These are phyloP conservation scores for Melinopterus prodromus DNA, from an alignment of 2,888 invertebrate species.

Conservation along the genomic window DNA sequence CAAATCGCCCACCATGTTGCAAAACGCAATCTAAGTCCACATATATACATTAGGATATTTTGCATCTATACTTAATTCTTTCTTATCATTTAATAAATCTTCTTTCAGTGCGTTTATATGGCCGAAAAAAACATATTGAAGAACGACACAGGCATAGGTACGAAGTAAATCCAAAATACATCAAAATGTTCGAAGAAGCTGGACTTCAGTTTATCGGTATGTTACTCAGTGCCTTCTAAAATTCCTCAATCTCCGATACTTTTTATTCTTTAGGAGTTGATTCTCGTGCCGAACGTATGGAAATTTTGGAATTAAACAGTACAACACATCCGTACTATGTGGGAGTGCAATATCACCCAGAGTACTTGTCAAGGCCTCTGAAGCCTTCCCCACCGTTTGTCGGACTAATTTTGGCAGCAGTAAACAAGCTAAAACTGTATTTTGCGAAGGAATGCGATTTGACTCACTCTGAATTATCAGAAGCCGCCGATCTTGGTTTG, in stretches of 20 bases:
- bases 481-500: constrained; percentile 72
- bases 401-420: constrained; percentile 91
- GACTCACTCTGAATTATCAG: constrained; percentile 74
- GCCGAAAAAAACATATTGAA: constrained; percentile 79
- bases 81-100: constrained; percentile 24
- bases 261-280: constrained; percentile 68
- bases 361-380: constrained; percentile 91
- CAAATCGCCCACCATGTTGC: too few species aligned
- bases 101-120: constrained; percentile 77
- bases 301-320: constrained; percentile 84
- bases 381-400: constrained; percentile 95
- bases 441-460: constrained; percentile 77
- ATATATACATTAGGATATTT: too few species aligned
- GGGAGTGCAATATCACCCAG: constrained; percentile 97
- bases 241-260: neutral
- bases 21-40: too few species aligned
- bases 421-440: constrained; percentile 79
- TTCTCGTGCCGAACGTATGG: constrained; percentile 88
- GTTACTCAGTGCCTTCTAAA: constrained; percentile 40
- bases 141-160: constrained; percentile 98
- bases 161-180: constrained; percentile 94
- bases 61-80: too few species aligned
- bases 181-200: constrained; percentile 76
- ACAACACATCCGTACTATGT: constrained; percentile 89
- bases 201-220: constrained; percentile 90